Evolutionary conservation across 2,888 invertebrate genomes (phyloP).

Genomic region (Drosophila fungiperda): DNA sequence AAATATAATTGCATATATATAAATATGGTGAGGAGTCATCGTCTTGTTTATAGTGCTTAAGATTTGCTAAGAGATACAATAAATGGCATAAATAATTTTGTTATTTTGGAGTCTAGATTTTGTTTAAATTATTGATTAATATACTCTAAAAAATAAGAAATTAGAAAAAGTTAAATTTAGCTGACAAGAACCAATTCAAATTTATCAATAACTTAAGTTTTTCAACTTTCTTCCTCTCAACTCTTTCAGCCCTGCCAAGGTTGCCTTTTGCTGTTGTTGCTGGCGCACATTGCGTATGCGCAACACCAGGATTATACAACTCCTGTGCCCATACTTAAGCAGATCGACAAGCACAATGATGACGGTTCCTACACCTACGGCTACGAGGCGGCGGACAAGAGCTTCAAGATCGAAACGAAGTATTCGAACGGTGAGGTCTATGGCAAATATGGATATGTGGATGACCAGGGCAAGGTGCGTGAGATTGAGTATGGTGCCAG

Average conservation of each 20-base stretch:
- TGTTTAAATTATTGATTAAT: not conserved
- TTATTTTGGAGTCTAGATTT: not conserved
- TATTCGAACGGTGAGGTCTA: slow-evolving; percentile 93
- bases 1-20: not conserved
- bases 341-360: slow-evolving; percentile 93
- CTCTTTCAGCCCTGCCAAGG: slow-evolving; percentile 26
- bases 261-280: slow-evolving; percentile 38
- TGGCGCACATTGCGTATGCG: slow-evolving; percentile 66
- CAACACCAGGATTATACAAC: slow-evolving; percentile 88
- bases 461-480: slow-evolving; percentile 90
- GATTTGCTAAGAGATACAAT: not conserved
- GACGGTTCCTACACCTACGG: slow-evolving; percentile 96
- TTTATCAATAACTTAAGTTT: not conserved
- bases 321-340: slow-evolving; percentile 92
- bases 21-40: not conserved
- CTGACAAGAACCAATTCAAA: not conserved
- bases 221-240: not conserved
- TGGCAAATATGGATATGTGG: slow-evolving; percentile 96
- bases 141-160: not conserved
- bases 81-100: not conserved
- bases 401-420: slow-evolving; percentile 95
- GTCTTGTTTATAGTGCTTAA: not conserved
- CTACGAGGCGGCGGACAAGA: slow-evolving; percentile 94
- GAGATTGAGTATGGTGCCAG: slow-evolving; percentile 95
- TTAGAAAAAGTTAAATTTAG: not conserved